Percentiles rank a stretch among this genome's conserved stretches.
Evolutionary conservation across 2,113 vertebrate species (phyloP).

Genomic region (Mobula hypostoma): DNA sequence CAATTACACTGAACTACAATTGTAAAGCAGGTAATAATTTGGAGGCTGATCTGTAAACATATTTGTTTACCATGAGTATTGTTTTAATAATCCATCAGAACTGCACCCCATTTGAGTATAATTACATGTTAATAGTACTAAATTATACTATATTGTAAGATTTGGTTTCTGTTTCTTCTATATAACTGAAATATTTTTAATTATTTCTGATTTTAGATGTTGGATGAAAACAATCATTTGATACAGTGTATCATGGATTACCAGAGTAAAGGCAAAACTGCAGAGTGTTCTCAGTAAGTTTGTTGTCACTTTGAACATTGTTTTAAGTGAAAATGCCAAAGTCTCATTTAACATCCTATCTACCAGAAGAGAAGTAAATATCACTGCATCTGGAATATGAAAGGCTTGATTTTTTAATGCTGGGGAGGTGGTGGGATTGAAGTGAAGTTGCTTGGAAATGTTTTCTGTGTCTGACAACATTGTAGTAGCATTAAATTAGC

Average conservation of each 20-base stretch:
- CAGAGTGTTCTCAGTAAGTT: constrained; percentile 91
- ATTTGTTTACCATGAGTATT: background rate
- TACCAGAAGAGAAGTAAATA: background rate
- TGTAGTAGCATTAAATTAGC: background rate
- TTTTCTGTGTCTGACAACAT: background rate
- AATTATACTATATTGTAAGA: background rate
- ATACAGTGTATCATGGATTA: constrained; percentile 98
- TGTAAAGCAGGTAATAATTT: background rate
- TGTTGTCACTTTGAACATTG: background rate
- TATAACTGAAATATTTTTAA: background rate
- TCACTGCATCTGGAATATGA: background rate
- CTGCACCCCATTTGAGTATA: background rate
- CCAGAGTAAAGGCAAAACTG: constrained; percentile 93
- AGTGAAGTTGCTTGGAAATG: background rate
- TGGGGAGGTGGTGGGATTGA: background rate
- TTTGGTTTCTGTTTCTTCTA: background rate
- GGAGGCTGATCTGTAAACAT: background rate
- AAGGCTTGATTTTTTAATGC: background rate
- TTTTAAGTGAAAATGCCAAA: background rate
- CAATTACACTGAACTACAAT: background rate
- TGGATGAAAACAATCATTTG: constrained; percentile 95
- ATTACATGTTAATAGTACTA: background rate
- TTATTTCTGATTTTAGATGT: constrained; percentile 68
- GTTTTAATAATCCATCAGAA: background rate
- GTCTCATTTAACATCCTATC: background rate